Percentiles rank a stretch among this genome's conserved stretches.
These are phyloP conservation scores for Lontra canadensis DNA, from an alignment of 2,113 vertebrate genomes.

Conservation along the genomic window DNA sequence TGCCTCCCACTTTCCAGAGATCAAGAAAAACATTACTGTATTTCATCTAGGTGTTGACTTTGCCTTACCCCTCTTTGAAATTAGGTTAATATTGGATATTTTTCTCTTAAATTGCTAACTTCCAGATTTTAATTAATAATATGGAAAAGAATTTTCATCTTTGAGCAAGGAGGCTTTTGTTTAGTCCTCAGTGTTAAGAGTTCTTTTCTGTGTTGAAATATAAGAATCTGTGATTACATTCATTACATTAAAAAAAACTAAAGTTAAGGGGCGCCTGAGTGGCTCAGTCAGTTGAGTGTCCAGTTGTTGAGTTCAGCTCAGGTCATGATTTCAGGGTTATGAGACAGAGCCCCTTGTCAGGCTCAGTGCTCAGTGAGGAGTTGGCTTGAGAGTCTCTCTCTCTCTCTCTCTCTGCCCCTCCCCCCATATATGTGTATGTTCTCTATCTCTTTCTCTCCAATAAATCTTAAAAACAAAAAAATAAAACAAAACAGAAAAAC, in stretches of 20 bases:
- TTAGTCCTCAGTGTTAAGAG: neutral
- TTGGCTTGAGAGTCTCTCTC: neutral
- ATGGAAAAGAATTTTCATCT: constrained; percentile 20
- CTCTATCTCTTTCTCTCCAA: neutral
- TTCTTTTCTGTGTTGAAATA: constrained; percentile 53
- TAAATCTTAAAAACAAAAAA: neutral
- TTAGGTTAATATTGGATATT: constrained; percentile 30
- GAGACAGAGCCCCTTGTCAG: neutral
- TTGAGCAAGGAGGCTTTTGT: constrained; percentile 49
- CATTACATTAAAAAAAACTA: constrained; percentile 32
- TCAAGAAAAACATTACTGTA: neutral
- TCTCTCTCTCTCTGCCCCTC: neutral
- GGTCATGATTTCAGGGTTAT: neutral
- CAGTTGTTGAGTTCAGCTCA: neutral
- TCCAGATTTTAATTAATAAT: constrained; percentile 30
- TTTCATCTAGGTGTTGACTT: constrained; percentile 13
- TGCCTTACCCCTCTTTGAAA: constrained; percentile 13
- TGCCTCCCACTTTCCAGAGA: neutral
- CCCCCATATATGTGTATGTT: neutral
- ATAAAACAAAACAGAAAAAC: neutral
- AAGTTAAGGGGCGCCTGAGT: neutral
- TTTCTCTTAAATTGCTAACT: constrained; percentile 48
- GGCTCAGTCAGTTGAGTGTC: neutral
- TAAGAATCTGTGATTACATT: constrained; percentile 36
- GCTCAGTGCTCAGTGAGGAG: neutral